Evolutionary conservation across 1,140 invertebrate species (phyloP), one percentile per base, ranked within the genome.

Genomic region (Cecropterus lyciades): DNA sequence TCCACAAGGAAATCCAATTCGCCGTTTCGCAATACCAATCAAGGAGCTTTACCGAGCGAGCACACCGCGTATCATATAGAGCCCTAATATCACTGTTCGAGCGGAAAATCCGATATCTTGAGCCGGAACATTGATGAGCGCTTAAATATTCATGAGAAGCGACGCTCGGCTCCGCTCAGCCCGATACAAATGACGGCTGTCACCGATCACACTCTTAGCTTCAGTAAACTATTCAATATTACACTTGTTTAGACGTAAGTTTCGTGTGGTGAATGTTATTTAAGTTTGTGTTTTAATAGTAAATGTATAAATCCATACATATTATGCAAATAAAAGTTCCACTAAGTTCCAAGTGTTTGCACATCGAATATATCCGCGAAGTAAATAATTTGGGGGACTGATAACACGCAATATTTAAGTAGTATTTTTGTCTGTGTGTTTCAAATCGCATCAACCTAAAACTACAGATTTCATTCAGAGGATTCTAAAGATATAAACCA

Each of bases 51-150:
- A 57, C 60, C 52, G 55, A 63, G 63, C 65, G 67, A 56, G 56
- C 56, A 62, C 68, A 66, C 57, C 73, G 70, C 65, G 75, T 77
- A 82, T 76, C 73, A 67, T 65, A 71, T 70, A 67, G 65, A 57
- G 59, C 69, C 65, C 74, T 81, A 85, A 80, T 82, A 81, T 78
- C 72, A 79, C 75, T 77, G 76, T 77, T 85, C 72, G 66, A 72
- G 79, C 82, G 77, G 80, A 85, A 87, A 89, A 86, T 86, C 84
- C 82, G 84, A 89, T 86, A 87, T 84, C 85, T 89, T 86, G 80
- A 80, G 77, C 76, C 53, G 56, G 78, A 83, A 73, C 84, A 85
- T 85, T 84, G 84, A 86, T 82, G 84, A 84, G 75, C 71, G 74
- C 67, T 86, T 85, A 84, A 87, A 87, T 89, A 87, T 89, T 86